Evolutionary conservation across 2,888 invertebrate species (phyloP).

Genomic region (Eretmocerus hayati): DNA sequence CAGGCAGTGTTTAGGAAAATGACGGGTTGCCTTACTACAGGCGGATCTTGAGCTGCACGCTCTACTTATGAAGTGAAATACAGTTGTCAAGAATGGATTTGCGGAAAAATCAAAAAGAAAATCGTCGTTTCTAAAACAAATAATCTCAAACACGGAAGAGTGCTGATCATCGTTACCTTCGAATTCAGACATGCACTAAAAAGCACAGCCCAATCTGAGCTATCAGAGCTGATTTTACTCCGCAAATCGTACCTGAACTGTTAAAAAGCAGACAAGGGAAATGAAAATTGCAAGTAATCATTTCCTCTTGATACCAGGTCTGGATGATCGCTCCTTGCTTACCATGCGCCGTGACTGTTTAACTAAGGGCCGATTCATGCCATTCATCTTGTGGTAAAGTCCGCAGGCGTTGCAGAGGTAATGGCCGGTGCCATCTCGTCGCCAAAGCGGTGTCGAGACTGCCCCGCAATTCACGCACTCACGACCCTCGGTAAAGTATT

Average conservation of each 20-base stretch:
- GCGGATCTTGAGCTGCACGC: background rate
- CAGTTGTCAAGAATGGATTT: background rate
- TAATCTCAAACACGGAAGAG: too few species aligned
- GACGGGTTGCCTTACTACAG: constrained; percentile 15
- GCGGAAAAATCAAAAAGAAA: background rate
- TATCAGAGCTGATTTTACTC: too few species aligned
- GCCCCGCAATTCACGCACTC: constrained; percentile 98
- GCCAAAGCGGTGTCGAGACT: constrained; percentile 93
- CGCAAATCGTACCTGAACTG: too few species aligned
- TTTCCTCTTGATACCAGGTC: constrained; percentile 29
- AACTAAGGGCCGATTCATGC: constrained; percentile 85
- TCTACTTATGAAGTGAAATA: background rate
- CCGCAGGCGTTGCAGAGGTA: constrained; percentile 99
- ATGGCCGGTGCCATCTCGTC: constrained; percentile 93
- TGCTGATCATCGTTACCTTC: too few species aligned
- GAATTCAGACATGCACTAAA: too few species aligned
- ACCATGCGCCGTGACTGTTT: constrained; percentile 90
- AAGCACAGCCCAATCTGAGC: too few species aligned
- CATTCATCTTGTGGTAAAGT: constrained; percentile 98
- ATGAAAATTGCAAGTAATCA: too few species aligned
- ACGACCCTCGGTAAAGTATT: constrained; percentile 67
- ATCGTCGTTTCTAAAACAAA: too few species aligned
- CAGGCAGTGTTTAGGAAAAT: constrained; percentile 7
- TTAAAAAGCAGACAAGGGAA: too few species aligned
- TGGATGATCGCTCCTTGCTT: constrained; percentile 51